These are phyloP conservation scores for Hucho hucho DNA, from an alignment of 2,113 vertebrate genomes.

Conservation along the genomic window DNA sequence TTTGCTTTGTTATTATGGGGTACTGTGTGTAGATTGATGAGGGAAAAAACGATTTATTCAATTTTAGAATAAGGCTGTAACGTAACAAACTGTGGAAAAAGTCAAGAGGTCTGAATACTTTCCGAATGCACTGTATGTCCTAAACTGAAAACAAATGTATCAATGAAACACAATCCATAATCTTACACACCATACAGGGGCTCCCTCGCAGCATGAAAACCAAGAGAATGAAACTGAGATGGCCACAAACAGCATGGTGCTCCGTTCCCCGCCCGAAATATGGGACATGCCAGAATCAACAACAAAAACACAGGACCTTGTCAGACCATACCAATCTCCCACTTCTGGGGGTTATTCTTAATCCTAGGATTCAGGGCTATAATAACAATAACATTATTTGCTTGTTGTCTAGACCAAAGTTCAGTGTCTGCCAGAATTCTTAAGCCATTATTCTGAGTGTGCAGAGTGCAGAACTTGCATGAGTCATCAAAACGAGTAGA, in stretches of 20 bases:
- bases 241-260: constrained; percentile 10
- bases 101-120: too few species aligned
- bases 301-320: constrained; percentile 20
- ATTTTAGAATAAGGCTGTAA: too few species aligned
- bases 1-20: too few species aligned
- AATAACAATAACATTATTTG: constrained; percentile 7
- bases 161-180: constrained; percentile 22
- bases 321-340: constrained; percentile 8
- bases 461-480: neutral
- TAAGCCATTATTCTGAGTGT: neutral
- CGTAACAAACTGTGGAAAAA: too few species aligned
- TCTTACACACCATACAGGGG: constrained; percentile 1
- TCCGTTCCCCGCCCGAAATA: constrained; percentile 8
- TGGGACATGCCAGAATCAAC: constrained; percentile 22
- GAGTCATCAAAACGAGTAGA: constrained; percentile 30
- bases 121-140: neutral
- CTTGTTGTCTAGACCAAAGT: constrained; percentile 14
- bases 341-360: constrained; percentile 11
- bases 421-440: neutral
- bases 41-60: too few species aligned
- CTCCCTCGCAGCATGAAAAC: constrained; percentile 29
- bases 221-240: constrained; percentile 27
- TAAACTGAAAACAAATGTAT: constrained; percentile 33
- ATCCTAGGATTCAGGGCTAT: constrained; percentile 2
- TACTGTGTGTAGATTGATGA: too few species aligned